A percentile compares a stretch with the other conserved stretches of the same genome.
Evolutionary conservation across 1,140 invertebrate genomes (phyloP).

Genomic region (Lasioglossum albipes): DNA sequence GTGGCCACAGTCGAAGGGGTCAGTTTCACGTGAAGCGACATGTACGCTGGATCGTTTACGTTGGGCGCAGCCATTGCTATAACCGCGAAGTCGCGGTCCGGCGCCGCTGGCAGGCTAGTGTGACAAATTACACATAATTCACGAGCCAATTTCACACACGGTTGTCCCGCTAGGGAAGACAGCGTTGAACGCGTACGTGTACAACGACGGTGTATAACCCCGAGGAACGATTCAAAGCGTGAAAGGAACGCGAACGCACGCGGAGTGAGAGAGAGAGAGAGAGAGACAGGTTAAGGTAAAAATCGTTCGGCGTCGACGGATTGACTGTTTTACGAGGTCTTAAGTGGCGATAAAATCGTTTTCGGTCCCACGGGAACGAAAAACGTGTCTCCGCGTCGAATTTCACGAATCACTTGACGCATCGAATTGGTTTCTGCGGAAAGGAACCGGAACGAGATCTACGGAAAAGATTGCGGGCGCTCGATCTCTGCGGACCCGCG

Average conservation of each 20-base stretch:
- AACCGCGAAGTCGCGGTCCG: conserved; percentile 63
- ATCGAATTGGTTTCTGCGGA: neutral
- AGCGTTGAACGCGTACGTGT: conserved; percentile 47
- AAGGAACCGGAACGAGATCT: neutral
- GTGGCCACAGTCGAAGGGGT: conserved; percentile 8
- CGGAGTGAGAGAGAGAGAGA: neutral
- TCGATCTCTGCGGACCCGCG: neutral
- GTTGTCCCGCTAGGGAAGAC: conserved; percentile 57
- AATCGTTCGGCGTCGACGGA: neutral
- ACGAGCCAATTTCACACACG: conserved; percentile 72
- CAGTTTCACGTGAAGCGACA: conserved; percentile 26
- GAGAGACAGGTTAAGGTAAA: neutral
- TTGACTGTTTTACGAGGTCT: neutral
- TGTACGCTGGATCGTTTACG: conserved; percentile 41
- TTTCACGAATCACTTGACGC: neutral
- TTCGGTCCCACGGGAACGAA: neutral
- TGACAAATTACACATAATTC: conserved; percentile 74
- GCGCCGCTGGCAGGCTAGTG: conserved; percentile 57
- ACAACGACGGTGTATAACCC: conserved; percentile 30
- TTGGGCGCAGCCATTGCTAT: conserved; percentile 53
- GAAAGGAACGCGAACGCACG: conserved; percentile 42
- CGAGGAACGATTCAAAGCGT: conserved; percentile 42
- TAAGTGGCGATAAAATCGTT: neutral
- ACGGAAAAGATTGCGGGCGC: neutral
- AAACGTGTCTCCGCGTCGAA: neutral